These are phyloP conservation scores for Antheraea pernyi DNA, from an alignment of 1,140 invertebrate species.

Conservation along the genomic window DNA sequence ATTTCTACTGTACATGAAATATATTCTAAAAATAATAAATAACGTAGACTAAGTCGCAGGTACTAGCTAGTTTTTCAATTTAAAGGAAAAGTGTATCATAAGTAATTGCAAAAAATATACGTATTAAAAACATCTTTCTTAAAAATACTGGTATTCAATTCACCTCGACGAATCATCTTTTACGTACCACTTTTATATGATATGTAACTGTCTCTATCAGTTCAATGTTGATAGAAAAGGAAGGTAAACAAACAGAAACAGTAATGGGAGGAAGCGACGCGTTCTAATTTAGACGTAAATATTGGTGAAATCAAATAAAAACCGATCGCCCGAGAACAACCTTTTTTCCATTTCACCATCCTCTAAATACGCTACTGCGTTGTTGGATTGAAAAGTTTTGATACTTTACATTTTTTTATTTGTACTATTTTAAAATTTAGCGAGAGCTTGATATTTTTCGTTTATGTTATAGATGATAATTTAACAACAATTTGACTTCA, in stretches of 20 bases:
- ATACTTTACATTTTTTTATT: constrained; percentile 33
- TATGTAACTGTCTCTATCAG: neutral
- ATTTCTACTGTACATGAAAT: no score
- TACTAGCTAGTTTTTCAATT: no score
- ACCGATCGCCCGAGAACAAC: constrained; percentile 73
- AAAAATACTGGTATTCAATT: neutral
- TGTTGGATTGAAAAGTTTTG: constrained; percentile 34
- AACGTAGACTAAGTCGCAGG: no score
- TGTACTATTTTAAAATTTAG: no score
- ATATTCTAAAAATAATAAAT: no score
- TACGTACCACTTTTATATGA: neutral
- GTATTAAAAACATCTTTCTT: no score
- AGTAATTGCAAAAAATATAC: no score
- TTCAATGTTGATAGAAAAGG: constrained; percentile 4
- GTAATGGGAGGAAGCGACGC: constrained; percentile 40
- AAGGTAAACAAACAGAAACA: constrained; percentile 27
- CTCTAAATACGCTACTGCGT: constrained; percentile 60
- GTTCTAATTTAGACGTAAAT: constrained; percentile 71
- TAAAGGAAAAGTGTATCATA: no score
- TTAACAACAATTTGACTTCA: no score
- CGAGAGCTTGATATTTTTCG: no score
- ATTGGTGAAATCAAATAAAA: constrained; percentile 75
- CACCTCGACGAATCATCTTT: neutral
- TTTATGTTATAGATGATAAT: no score
- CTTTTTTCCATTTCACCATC: constrained; percentile 74